Evolutionary conservation across 2,797 vertebrate species (phyloP).

Genomic region (Diglossa cyanea): DNA sequence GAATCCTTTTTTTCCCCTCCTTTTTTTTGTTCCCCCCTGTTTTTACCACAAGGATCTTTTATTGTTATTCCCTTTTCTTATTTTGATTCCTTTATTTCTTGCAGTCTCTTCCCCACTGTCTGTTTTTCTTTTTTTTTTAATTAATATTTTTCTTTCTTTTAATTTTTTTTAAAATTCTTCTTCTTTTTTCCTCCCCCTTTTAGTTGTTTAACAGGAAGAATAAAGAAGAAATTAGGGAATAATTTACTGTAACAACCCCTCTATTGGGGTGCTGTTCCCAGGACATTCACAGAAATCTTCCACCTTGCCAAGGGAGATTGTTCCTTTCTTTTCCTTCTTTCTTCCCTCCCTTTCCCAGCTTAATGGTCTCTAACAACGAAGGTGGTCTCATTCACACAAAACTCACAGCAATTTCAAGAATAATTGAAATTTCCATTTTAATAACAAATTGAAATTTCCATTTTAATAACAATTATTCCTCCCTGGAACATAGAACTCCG

Average conservation of each 20-base stretch:
- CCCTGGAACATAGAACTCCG: accelerated
- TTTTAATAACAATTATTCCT: neutral
- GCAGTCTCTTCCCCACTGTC: accelerated
- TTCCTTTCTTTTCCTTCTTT: neutral
- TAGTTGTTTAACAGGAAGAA: neutral
- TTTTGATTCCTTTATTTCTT: neutral
- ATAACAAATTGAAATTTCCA: neutral
- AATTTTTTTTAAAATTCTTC: neutral
- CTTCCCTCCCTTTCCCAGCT: neutral
- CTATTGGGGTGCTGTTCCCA: neutral
- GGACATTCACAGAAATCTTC: neutral
- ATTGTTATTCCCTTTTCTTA: neutral
- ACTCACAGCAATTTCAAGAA: neutral
- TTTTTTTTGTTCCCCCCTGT: neutral
- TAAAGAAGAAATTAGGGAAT: neutral
- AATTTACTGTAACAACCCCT: neutral
- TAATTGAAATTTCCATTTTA: neutral
- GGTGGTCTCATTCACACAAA: neutral
- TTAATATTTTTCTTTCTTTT: neutral
- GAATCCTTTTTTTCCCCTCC: neutral
- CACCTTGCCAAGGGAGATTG: neutral
- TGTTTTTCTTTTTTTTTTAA: neutral
- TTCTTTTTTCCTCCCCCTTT: accelerated
- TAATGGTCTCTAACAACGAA: neutral
- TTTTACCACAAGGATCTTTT: neutral